Conservation (phyloP, 1,140 invertebrate species). For the Pseudobourletiella spinata region DNA sequence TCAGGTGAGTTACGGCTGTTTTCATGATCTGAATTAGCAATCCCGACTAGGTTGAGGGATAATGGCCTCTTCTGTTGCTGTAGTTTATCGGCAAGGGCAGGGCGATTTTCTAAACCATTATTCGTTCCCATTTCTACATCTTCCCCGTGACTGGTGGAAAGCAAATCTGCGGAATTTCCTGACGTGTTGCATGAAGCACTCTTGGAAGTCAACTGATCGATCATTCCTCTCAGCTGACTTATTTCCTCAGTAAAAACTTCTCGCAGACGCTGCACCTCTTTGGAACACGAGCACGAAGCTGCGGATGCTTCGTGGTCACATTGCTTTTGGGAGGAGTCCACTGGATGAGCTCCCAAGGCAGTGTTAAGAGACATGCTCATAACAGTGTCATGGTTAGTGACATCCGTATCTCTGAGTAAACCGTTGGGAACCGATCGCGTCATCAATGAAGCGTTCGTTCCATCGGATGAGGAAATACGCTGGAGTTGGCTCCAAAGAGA, state of each 20-base stretch:
- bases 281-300: slow-evolving; percentile 18
- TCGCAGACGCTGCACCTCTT: slow-evolving; percentile 23
- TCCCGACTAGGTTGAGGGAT: slow-evolving; percentile 16
- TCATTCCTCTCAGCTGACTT: slow-evolving; percentile 19
- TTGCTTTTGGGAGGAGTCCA: neutral
- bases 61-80: slow-evolving; percentile 17
- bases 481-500: slow-evolving; percentile 26
- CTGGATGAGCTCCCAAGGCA: neutral
- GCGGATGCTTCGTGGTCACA: neutral
- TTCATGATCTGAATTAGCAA: neutral
- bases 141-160: neutral
- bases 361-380: slow-evolving; percentile 25
- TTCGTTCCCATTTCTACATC: neutral
- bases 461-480: slow-evolving; percentile 9
- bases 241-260: slow-evolving; percentile 25
- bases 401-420: slow-evolving; percentile 3
- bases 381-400: neutral
- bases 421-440: slow-evolving; percentile 31
- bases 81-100: neutral
- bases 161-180: neutral
- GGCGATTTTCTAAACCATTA: neutral
- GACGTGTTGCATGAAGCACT: no score
- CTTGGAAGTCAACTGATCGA: slow-evolving; percentile 17
- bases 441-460: slow-evolving; percentile 17
- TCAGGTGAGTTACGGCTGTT: neutral